Conservation (phyloP, 2,888 invertebrate genomes). For the Erebia palarica region DNA sequence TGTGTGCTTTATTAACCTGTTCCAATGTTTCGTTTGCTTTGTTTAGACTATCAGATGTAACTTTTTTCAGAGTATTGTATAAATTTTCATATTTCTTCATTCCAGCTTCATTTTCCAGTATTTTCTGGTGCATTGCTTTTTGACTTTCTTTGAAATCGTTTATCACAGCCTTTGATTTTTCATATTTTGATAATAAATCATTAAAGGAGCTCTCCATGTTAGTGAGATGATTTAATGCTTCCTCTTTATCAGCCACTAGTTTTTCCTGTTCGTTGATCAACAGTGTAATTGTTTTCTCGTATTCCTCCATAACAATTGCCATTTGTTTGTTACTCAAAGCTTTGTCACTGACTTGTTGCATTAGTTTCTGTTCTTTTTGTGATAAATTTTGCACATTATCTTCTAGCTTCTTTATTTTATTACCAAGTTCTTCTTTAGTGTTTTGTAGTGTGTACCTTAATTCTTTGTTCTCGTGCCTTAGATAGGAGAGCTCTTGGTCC, state of each 20-base stretch:
- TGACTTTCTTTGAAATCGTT: slow-evolving; percentile 83
- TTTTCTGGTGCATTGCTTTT: slow-evolving; percentile 85
- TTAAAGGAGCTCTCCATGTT: slow-evolving; percentile 85
- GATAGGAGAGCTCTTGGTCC: slow-evolving; percentile 66
- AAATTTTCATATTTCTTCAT: slow-evolving; percentile 89
- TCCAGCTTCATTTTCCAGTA: slow-evolving; percentile 86
- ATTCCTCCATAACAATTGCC: slow-evolving; percentile 89
- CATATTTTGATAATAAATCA: slow-evolving; percentile 83
- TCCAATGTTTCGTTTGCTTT: slow-evolving; percentile 90
- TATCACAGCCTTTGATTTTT: slow-evolving; percentile 83
- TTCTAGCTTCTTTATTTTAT: slow-evolving; percentile 63
- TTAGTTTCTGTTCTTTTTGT: slow-evolving; percentile 60
- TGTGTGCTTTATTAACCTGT: slow-evolving; percentile 86
- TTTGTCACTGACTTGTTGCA: slow-evolving; percentile 67
- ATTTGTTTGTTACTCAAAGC: slow-evolving; percentile 72
- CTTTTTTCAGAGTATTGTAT: slow-evolving; percentile 91
- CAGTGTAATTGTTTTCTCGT: slow-evolving; percentile 90
- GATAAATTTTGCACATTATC: slow-evolving; percentile 60
- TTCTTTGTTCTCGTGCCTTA: slow-evolving; percentile 69
- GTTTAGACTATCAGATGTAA: slow-evolving; percentile 91
- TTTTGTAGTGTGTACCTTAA: slow-evolving; percentile 62
- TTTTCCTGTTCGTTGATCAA: slow-evolving; percentile 86
- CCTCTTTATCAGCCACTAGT: slow-evolving; percentile 80
- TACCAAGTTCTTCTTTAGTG: slow-evolving; percentile 59
- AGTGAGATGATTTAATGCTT: slow-evolving; percentile 81